Evolutionary conservation across 2,797 vertebrate genomes (phyloP).

Genomic region (Anguilla pacifica): DNA sequence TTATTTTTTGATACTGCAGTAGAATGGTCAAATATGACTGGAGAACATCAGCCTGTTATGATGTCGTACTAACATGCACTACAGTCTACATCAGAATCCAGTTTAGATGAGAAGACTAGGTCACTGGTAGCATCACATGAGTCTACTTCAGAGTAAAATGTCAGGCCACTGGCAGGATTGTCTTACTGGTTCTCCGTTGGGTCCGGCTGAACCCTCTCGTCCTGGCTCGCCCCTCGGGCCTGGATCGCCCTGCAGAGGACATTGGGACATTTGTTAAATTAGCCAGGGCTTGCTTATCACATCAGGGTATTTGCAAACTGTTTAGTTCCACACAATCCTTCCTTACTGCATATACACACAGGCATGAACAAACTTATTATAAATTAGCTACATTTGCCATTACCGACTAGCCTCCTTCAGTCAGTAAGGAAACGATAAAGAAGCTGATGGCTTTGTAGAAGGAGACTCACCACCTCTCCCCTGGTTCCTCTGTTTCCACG

Average conservation of each 20-base stretch:
- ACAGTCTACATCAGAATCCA: neutral
- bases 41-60: neutral
- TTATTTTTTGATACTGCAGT: neutral
- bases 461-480: slow-evolving; percentile 80
- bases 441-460: neutral
- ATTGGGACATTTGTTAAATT: slow-evolving; percentile 7
- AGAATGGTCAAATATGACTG: neutral
- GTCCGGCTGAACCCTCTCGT: slow-evolving; percentile 84
- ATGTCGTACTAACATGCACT: neutral
- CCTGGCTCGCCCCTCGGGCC: slow-evolving; percentile 90
- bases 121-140: neutral
- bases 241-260: slow-evolving; percentile 80
- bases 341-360: neutral
- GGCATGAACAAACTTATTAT: neutral
- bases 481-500: slow-evolving; percentile 82
- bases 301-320: neutral
- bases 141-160: neutral
- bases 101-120: neutral
- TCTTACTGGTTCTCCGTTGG: slow-evolving; percentile 86
- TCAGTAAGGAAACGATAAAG: neutral
- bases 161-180: neutral
- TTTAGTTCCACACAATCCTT: neutral
- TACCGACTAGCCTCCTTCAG: neutral
- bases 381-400: neutral
- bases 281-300: neutral